phyloP scores from a whole-genome alignment of 2,113 vertebrate species.

The Dascyllus trimaculatus region DNA sequence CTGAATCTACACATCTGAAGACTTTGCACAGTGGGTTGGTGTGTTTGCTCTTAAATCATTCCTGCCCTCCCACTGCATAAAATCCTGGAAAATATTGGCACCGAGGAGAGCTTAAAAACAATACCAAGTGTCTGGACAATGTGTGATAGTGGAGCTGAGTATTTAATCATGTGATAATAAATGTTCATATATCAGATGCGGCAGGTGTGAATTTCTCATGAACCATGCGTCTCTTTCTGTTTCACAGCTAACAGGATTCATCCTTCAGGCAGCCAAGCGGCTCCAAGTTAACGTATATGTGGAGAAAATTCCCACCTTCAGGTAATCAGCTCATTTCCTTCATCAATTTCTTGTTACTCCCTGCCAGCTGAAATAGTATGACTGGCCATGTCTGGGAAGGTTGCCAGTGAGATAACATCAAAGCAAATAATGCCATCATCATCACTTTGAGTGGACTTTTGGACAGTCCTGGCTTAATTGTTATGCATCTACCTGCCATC shows the following conservation, averaged over 20 bases:
- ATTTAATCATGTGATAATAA: background rate
- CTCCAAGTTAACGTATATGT: conserved; percentile 92
- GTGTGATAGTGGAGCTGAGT: background rate
- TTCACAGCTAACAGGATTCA: conserved; percentile 91
- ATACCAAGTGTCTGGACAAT: background rate
- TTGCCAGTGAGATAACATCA: conserved; percentile 24
- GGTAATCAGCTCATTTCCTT: conserved; percentile 80
- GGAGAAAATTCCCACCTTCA: conserved; percentile 84
- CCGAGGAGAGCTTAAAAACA: background rate
- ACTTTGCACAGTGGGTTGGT: background rate
- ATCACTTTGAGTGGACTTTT: conserved; percentile 68
- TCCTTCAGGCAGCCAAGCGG: conserved; percentile 91
- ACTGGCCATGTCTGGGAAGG: background rate
- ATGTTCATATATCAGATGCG: background rate
- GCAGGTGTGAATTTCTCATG: background rate
- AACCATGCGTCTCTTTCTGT: conserved; percentile 16
- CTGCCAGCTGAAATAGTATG: background rate
- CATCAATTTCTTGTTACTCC: background rate
- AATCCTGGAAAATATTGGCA: background rate
- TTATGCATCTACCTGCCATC: conserved; percentile 11
- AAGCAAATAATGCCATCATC: conserved; percentile 62
- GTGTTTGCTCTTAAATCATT: background rate
- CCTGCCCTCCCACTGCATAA: no score
- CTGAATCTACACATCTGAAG: background rate
- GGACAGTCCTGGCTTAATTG: conserved; percentile 37